Percentiles rank a stretch among this genome's conserved stretches.
Conservation (phyloP, 2,888 invertebrate genomes). For the Girardia tigrina region DNA sequence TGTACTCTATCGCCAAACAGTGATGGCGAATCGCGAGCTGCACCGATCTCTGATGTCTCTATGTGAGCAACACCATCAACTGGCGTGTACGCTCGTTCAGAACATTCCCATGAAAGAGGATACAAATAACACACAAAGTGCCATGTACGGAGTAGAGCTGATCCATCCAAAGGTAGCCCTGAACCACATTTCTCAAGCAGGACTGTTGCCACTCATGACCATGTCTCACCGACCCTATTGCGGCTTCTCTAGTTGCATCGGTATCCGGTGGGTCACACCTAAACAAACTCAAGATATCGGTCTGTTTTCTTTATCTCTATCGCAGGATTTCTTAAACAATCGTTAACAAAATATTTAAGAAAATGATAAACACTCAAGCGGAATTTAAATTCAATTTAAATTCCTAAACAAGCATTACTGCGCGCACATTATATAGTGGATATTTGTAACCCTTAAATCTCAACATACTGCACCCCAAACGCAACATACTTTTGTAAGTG, state of each 20-base stretch:
- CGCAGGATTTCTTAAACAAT: too few relatives aligned
- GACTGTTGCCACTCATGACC: not conserved
- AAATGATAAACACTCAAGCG: too few relatives aligned
- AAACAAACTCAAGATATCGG: constrained; percentile 27
- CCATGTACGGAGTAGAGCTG: constrained; percentile 36
- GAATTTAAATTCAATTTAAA: too few relatives aligned
- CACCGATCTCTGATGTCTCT: constrained; percentile 42
- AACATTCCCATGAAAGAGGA: constrained; percentile 82
- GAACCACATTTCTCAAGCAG: not conserved
- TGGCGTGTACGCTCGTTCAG: constrained; percentile 87
- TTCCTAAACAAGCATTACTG: too few relatives aligned
- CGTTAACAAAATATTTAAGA: too few relatives aligned
- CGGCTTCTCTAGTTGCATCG: constrained; percentile 33
- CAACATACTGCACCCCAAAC: too few relatives aligned
- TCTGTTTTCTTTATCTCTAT: too few relatives aligned
- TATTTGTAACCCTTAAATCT: too few relatives aligned
- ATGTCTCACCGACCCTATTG: constrained; percentile 21
- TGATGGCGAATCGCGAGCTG: constrained; percentile 37
- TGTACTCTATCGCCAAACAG: not conserved
- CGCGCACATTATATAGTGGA: too few relatives aligned
- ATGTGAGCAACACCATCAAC: constrained; percentile 62
- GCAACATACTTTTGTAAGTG: too few relatives aligned
- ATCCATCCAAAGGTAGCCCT: constrained; percentile 27
- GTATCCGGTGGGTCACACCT: constrained; percentile 36
- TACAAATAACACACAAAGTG: constrained; percentile 20